Base-by-base conservation (phyloP, 2,888 invertebrate genomes). In the Andrena bicolor region DNA sequence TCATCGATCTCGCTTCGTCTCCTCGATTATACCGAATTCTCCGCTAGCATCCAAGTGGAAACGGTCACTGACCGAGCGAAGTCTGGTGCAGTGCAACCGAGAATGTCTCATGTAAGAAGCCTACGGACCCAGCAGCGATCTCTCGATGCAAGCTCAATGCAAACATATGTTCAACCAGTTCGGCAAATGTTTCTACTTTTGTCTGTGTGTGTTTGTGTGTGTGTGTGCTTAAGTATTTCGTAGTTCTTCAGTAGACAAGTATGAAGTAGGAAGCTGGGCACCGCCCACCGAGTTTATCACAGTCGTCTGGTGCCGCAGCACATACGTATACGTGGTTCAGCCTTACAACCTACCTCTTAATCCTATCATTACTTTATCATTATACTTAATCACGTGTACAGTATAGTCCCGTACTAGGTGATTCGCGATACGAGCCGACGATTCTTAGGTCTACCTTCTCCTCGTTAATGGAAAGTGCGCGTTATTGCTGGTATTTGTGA, bases 281-380 rank as follows among this genome's bases (percentile, higher is more conserved):
- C 94, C 94, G 94, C 94, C 94, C 94, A 94, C 94, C 94, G 94
- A 94, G 93, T 90, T 41, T 93, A 94, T 94, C 93, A 93, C 94
- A 94, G 93, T 93, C 88, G 93, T 92, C 91, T 93, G 94, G 93
- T 94, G 93, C 93, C 94, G 94, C 93, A 93, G 93, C 94, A 94
- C 94, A 94, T 94, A 94, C 94, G 94, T 94, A 94, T 94, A 94
- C 94, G 93, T 94, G 94, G 94, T 94, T 94, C 93, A 93, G 93
- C 94, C 94, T 94, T 94, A 94, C 89, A 90, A 90, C 92, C 93
- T 94, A 94, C 92, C 90, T 92, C 92, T 93, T 94, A 93, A 81
- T 78, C 56, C 83, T 89, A 86, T 66, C 63, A 51, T 88, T 85
- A 86, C 35, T 78, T 82, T 79, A 73, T 80, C 66, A 73, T 85